phyloP scores from a whole-genome alignment of 2,113 vertebrate species.

The Plotosus lineatus region DNA sequence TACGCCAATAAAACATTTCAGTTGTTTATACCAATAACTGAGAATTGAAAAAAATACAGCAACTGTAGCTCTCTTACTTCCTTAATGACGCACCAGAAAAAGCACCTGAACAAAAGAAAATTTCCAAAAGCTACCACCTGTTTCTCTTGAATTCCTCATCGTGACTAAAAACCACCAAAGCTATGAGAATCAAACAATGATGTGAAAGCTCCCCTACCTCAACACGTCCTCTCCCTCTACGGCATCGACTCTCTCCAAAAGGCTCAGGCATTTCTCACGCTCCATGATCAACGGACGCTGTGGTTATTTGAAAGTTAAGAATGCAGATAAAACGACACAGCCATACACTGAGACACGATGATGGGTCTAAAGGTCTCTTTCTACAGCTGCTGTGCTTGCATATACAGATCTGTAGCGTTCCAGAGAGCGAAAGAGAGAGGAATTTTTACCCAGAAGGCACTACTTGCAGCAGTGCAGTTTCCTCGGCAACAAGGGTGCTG shows the following conservation, averaged over 20 bases:
- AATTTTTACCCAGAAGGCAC: constrained; percentile 25
- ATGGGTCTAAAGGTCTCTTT: constrained; percentile 69
- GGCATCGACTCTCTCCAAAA: background rate
- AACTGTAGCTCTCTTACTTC: background rate
- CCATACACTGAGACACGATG: background rate
- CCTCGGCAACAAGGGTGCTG: constrained; percentile 53
- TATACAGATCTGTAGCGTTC: background rate
- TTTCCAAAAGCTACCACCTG: background rate
- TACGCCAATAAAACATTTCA: background rate
- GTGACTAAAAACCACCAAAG: background rate
- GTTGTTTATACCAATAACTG: background rate
- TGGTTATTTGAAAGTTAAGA: background rate
- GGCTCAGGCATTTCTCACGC: constrained; percentile 33
- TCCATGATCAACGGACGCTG: constrained; percentile 55
- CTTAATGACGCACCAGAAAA: background rate
- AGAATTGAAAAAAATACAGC: background rate
- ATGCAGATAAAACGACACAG: background rate
- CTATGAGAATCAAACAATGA: background rate
- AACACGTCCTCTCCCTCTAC: constrained; percentile 18
- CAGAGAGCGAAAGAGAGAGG: constrained; percentile 4
- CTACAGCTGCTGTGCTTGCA: constrained; percentile 48
- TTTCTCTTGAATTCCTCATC: background rate
- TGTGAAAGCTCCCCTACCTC: constrained; percentile 44
- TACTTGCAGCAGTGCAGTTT: constrained; percentile 47
- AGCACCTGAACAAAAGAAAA: background rate